Conservation (phyloP, 2,113 vertebrate species). For the Enhydra lutris region DNA sequence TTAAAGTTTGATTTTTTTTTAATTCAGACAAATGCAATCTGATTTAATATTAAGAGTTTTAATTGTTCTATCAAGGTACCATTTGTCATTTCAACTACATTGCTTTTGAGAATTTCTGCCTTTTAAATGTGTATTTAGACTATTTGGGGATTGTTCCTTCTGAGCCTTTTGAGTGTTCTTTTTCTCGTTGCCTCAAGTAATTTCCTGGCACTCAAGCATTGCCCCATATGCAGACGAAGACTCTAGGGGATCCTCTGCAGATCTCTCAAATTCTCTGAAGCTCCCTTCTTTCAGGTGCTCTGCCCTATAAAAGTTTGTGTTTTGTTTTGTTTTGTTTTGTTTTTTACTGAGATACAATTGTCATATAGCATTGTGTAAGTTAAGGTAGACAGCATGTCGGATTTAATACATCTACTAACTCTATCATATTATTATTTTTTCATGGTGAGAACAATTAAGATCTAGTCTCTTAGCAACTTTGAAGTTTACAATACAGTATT, state of each 20-base stretch:
- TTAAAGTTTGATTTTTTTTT: background rate
- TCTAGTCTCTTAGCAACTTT: background rate
- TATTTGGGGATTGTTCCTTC: background rate
- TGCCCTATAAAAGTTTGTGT: background rate
- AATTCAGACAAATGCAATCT: background rate
- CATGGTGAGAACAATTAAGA: background rate
- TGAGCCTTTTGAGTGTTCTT: background rate
- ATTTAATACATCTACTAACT: background rate
- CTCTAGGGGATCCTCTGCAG: background rate
- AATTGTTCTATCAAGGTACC: background rate
- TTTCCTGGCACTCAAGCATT: background rate
- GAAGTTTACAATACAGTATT: background rate
- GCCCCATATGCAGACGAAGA: background rate
- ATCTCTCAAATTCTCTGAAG: background rate
- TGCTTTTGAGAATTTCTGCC: background rate
- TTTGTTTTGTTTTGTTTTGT: background rate
- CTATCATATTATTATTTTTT: background rate
- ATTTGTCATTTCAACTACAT: background rate
- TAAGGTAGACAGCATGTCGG: background rate
- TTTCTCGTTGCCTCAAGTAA: background rate
- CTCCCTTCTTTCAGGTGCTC: background rate
- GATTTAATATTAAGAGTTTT: background rate
- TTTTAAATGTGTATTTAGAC: background rate
- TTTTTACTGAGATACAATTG: background rate
- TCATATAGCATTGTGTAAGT: background rate